A percentile compares a stretch with the other conserved stretches of the same genome.
Evolutionary conservation across 2,797 vertebrate species (phyloP).

Genomic region (Spondyliosoma cantharus): DNA sequence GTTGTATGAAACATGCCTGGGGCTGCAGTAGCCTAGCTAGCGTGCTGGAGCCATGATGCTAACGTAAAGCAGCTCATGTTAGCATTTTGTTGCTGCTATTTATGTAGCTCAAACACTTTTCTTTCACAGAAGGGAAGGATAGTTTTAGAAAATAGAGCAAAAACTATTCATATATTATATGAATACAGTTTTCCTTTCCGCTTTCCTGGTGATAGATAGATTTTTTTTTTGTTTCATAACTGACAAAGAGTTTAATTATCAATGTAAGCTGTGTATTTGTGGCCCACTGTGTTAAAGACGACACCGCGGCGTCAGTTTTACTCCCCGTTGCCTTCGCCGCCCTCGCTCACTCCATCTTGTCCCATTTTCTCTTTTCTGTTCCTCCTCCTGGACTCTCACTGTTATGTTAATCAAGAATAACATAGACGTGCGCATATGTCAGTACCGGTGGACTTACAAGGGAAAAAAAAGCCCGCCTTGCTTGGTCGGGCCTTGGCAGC

Average conservation of each 20-base stretch:
- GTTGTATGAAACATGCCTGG: background rate
- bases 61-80: background rate
- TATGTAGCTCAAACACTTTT: background rate
- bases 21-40: background rate
- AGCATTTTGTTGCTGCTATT: background rate
- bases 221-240: too few species aligned
- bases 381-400: conserved; percentile 18
- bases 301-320: background rate
- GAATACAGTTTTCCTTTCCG: too few species aligned
- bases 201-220: too few species aligned
- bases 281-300: background rate
- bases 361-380: conserved; percentile 18
- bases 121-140: too few species aligned
- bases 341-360: background rate
- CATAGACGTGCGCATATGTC: conserved; percentile 48
- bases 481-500: conserved; percentile 76
- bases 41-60: background rate
- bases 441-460: conserved; percentile 45
- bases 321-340: background rate
- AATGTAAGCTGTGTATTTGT: background rate
- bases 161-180: too few species aligned
- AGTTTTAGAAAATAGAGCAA: too few species aligned
- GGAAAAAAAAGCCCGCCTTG: conserved; percentile 48
- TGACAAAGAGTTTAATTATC: background rate
- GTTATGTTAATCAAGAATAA: conserved; percentile 63